phyloP scores from a whole-genome alignment of 2,888 invertebrate genomes.

The Halictus ligatus region DNA sequence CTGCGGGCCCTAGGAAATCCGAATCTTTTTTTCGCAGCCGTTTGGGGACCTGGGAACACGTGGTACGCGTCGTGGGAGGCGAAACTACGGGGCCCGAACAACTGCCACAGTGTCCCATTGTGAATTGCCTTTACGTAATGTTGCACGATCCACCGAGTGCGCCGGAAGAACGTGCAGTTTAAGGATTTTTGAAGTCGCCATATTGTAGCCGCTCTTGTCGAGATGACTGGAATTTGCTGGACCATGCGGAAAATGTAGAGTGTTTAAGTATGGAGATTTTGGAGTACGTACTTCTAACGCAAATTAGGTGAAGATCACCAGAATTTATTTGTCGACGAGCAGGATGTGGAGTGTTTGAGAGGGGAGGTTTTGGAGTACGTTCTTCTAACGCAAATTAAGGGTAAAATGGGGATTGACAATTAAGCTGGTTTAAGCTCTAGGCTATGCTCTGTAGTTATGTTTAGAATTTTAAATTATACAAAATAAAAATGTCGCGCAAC shows the following conservation, averaged over 20 bases:
- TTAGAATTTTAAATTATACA: neutral
- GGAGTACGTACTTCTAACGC: neutral
- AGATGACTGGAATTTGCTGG: neutral
- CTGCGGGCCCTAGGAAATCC: constrained; percentile 6
- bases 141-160: neutral
- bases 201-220: neutral
- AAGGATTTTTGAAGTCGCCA: neutral
- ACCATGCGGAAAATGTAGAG: neutral
- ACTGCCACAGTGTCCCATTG: neutral
- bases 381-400: neutral
- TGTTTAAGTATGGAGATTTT: neutral
- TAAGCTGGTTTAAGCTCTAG: neutral
- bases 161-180: neutral
- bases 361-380: neutral
- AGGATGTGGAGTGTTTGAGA: neutral
- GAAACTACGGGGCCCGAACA: neutral
- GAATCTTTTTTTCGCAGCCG: constrained; percentile 12
- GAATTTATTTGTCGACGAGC: neutral
- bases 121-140: neutral
- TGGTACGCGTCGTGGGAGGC: constrained; percentile 20
- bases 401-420: neutral
- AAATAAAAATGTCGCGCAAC: too few relatives aligned
- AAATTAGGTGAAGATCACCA: neutral
- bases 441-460: neutral
- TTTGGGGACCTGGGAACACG: constrained; percentile 14